Evolutionary conservation across 2,113 vertebrate species (phyloP), one percentile per base, ranked within the genome.

Genomic region (Pogona vitticeps): DNA sequence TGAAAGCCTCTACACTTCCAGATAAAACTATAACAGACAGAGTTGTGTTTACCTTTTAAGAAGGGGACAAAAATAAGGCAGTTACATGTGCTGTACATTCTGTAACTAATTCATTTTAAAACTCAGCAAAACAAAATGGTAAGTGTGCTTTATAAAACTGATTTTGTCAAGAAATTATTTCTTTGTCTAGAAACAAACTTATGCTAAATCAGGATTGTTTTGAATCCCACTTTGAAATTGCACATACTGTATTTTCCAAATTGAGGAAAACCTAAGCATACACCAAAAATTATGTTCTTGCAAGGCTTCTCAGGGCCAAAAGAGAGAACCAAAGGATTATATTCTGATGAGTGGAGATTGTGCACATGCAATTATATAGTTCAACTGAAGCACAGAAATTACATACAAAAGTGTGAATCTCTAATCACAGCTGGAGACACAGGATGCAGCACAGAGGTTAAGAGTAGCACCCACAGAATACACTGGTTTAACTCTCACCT

Each of bases 81-180:
- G 21, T 75, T 83, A 70, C 72, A n/a, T n/a, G n/a, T 90, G n/a
- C n/a, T 68, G 46, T 13, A 52, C 76, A 79, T n/a, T 26, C 28
- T 26, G 76, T 7, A 4, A 85, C 26, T 85, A 75, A 8, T 6
- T 77, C 70, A 84, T 5, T n/a, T 86, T 78, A 56, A 56, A 56
- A 77, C 5, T 52, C 38, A n/a, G 31, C 42, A 58, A 42, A 82
- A 20, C 46, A 71, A 71, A 82, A 71, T 7, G 20, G 56, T 36
- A 38, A 82, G 15, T 15, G 12, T 61, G 17, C 15, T 31, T 40
- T 80, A 6, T 28, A 36, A 36, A 33, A 71, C 20, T 26, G 21
- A 14, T 36, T 82, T 82, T 21, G 52, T 13, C 23, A 77, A 33
- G 13, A 82, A 71, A 2, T 36, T 12, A 21, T 9, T 42, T 65